Percentiles rank a stretch among this genome's conserved stretches.
Conservation (phyloP, 1,140 invertebrate species). For the Glossosoma conforme region DNA sequence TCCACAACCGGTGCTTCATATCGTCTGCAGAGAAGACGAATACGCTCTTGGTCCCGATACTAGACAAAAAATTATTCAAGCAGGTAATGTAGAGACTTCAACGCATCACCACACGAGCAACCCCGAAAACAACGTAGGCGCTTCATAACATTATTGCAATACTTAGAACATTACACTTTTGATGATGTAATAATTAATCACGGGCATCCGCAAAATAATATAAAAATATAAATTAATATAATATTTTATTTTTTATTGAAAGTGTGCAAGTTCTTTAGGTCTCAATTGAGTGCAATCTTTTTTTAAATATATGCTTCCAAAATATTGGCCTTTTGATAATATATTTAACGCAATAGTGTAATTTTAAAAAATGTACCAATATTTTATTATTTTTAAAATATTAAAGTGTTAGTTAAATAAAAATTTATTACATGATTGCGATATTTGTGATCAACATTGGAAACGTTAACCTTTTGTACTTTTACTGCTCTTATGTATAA, state of each 20-base stretch:
- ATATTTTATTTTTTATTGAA: conserved; percentile 2
- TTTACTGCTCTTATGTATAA: too few species aligned
- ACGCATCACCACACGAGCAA: conserved; percentile 14
- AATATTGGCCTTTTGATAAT: not conserved
- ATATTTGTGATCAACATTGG: too few species aligned
- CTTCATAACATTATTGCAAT: conserved; percentile 10
- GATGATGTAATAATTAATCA: not conserved
- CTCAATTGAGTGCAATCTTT: too few species aligned
- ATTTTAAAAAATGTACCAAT: not conserved
- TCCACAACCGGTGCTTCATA: conserved; percentile 26
- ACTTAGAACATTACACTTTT: not conserved
- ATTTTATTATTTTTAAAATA: too few species aligned
- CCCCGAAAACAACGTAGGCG: conserved; percentile 21
- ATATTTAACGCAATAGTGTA: not conserved
- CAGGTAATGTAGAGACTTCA: not conserved
- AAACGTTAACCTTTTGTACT: too few species aligned
- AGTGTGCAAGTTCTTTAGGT: too few species aligned
- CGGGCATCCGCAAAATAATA: not conserved
- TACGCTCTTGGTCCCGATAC: conserved; percentile 14
- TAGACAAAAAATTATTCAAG: conserved; percentile 10
- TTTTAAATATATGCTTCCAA: too few species aligned
- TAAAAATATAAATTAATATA: not conserved
- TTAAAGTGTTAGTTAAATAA: too few species aligned
- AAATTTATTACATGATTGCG: too few species aligned
- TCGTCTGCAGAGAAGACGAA: conserved; percentile 27